Evolutionary conservation across 2,888 invertebrate species (phyloP).

Genomic region (Ichneumoninae sp.): DNA sequence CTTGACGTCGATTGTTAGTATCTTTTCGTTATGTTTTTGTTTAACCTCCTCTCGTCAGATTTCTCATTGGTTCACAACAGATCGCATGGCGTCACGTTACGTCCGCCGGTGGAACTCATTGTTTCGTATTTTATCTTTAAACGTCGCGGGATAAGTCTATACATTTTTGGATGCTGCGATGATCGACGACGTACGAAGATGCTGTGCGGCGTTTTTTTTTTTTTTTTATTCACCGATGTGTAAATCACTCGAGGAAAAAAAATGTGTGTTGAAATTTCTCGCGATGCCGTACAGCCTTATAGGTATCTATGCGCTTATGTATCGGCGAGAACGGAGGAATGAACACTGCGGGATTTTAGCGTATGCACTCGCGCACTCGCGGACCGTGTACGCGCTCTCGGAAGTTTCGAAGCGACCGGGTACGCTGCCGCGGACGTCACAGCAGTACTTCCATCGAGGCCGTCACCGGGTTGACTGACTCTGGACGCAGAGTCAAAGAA

Average conservation of each 20-base stretch:
- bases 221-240: not conserved
- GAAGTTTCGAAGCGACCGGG: conserved; percentile 35
- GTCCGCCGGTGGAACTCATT: conserved; percentile 35
- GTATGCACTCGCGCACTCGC: conserved; percentile 60
- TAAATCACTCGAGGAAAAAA: not conserved
- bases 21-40: not conserved
- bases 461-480: conserved; percentile 84
- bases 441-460: conserved; percentile 72
- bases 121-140: conserved; percentile 36
- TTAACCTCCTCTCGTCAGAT: not conserved
- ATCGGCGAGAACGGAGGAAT: not conserved
- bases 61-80: not conserved
- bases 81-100: conserved; percentile 34
- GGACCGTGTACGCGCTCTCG: conserved; percentile 46
- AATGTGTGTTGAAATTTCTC: not conserved
- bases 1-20: not conserved
- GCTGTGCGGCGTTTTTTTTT: too few relatives aligned
- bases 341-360: not conserved
- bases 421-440: conserved; percentile 54
- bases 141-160: not conserved
- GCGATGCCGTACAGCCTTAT: not conserved
- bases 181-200: not conserved
- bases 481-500: conserved; percentile 79
- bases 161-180: conserved; percentile 16
- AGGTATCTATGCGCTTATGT: not conserved